phyloP scores from a whole-genome alignment of 2,888 invertebrate genomes.

The Isoperla grammatica region DNA sequence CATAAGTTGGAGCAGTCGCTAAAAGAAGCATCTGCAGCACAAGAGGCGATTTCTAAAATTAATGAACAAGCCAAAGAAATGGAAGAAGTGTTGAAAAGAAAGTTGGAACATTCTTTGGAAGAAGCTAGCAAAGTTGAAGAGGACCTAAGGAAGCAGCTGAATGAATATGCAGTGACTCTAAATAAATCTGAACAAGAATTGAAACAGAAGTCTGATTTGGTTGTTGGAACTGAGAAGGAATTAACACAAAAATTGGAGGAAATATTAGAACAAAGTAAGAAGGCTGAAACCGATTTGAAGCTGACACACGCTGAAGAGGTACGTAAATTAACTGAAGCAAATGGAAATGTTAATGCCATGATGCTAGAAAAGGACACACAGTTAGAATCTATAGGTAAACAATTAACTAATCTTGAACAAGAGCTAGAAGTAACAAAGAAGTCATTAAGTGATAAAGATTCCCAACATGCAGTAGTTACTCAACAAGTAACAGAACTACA shows the following conservation, averaged over 20 bases:
- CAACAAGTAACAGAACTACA: conserved; percentile 44
- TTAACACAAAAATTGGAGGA: conserved; percentile 38
- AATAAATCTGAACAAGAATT: conserved; percentile 21
- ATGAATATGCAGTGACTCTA: conserved; percentile 32
- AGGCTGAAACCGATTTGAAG: conserved; percentile 48
- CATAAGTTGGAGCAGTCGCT: conserved; percentile 45
- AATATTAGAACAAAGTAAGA: conserved; percentile 48
- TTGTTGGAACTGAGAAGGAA: conserved; percentile 23
- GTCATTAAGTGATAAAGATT: conserved; percentile 46
- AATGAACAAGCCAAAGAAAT: conserved; percentile 50
- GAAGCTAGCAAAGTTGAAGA: conserved; percentile 40
- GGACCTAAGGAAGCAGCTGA: conserved; percentile 46
- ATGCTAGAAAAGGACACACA: conserved; percentile 43
- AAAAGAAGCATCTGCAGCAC: conserved; percentile 48
- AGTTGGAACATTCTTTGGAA: conserved; percentile 33
- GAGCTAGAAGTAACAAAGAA: conserved; percentile 23
- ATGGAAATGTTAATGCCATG: conserved; percentile 19
- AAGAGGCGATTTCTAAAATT: conserved; percentile 50
- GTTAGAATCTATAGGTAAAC: conserved; percentile 44
- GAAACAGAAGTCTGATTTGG: conserved; percentile 19
- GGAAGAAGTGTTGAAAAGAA: conserved; percentile 45
- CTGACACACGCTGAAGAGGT: conserved; percentile 46
- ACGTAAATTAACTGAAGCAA: conserved; percentile 29
- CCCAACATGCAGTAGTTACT: conserved; percentile 45
- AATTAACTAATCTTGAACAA: conserved; percentile 37